A percentile compares a stretch with the other conserved stretches of the same genome.
These are phyloP conservation scores for Rhinoptilus africanus DNA, from an alignment of 2,113 vertebrate species.

Conservation along the genomic window DNA sequence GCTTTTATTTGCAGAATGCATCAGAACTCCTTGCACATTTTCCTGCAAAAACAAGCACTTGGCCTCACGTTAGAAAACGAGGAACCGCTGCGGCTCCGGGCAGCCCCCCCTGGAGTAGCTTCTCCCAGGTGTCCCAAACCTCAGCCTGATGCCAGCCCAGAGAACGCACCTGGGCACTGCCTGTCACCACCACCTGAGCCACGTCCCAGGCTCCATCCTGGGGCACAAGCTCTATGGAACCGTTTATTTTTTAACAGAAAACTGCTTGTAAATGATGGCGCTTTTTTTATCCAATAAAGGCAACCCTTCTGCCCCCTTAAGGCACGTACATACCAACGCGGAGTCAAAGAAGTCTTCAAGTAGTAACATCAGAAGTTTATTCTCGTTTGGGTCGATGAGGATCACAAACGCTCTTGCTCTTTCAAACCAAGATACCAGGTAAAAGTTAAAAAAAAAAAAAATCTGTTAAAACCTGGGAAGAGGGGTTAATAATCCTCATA, in stretches of 20 bases:
- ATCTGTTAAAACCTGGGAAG: background rate
- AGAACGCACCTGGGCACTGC: background rate
- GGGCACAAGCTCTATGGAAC: background rate
- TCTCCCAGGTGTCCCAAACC: background rate
- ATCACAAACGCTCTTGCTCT: conserved; percentile 61
- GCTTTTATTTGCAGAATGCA: background rate
- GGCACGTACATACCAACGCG: conserved; percentile 71
- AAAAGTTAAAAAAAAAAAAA: conserved; percentile 28
- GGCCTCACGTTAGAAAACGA: background rate
- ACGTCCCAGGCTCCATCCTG: fast-evolving
- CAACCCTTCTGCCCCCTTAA: background rate
- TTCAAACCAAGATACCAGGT: conserved; percentile 85
- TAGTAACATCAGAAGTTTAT: conserved; percentile 27
- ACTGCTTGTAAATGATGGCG: background rate
- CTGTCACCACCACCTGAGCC: background rate
- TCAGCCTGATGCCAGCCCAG: background rate
- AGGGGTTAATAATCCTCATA: background rate
- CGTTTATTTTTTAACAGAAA: background rate
- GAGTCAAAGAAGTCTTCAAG: conserved; percentile 78
- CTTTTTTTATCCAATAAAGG: background rate
- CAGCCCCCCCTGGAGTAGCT: background rate
- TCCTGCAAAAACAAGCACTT: background rate
- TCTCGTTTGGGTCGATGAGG: background rate
- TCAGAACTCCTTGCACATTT: background rate
- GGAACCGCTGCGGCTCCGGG: fast-evolving